Evolutionary conservation across 1,140 invertebrate species (phyloP), one percentile per base, ranked within the genome.

Genomic region (Antheraea mylitta): DNA sequence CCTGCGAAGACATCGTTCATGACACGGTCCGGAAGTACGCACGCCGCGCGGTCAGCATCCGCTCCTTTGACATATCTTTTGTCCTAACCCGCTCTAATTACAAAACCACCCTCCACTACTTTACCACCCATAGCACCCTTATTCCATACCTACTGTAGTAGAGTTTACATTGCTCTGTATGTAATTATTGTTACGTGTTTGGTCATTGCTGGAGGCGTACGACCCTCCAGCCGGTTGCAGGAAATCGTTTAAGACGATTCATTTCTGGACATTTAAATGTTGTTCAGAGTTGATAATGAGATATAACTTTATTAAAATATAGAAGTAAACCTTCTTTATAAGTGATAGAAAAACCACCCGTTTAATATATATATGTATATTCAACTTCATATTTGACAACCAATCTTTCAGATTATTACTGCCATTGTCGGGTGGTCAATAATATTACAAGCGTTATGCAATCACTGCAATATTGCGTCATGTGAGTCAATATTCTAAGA

Each of bases 61-160:
- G 86, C n/a, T 80, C 80, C 84, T 88, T 88, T 88, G 86, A 86
- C 86, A 82, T 87, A 81, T 68, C 77, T 73, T 71, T 70, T 75
- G 77, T 75, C 62, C 73, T 71, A 73, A 69, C 75, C 73, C 71
- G 74, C 75, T 85, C 83, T 85, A 86, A 81, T 88, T 88, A 88
- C 86, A 76, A 74, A 53, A 53, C 45, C 45, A 53, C 45, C 45
- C 45, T 53, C 11, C 5, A 53, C 45, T 53, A 53, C 16, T 16
- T 53, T 16, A 53, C 45, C 45, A 53, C 45, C 11, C 45, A 53
- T 53, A 13, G 9, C 45, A 53, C 45, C 45, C 45, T 53, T 53
- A 53, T 16, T 16, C 0, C 45, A 5, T 16, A 16, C 5, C 1
- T n/a, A n/a, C 0, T 53, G 2, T 53, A 53, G 11, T 16, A 16